Evolutionary conservation across 2,888 invertebrate species (phyloP).

Genomic region (Tenodera sinensis): DNA sequence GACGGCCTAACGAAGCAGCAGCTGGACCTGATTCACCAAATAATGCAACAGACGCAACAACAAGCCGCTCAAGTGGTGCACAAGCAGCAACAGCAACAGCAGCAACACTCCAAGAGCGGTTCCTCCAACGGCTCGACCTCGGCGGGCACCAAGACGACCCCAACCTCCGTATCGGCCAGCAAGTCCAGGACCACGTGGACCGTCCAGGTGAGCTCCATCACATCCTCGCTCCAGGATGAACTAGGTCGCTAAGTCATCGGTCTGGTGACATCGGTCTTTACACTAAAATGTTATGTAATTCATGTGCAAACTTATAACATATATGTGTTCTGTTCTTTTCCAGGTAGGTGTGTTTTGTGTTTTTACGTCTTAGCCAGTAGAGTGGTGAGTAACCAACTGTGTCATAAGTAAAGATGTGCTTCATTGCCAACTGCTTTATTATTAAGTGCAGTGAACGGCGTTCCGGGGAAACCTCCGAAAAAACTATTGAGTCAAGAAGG

Average conservation of each 20-base stretch:
- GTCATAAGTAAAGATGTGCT: no score
- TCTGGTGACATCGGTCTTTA: no score
- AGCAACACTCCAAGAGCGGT: not conserved
- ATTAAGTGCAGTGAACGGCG: no score
- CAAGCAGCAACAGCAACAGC: conserved; percentile 40
- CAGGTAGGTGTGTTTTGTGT: not conserved
- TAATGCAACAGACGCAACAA: conserved; percentile 72
- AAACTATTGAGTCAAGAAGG: no score
- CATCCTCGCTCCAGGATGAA: not conserved
- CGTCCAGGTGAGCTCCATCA: conserved; percentile 39
- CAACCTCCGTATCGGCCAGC: conserved; percentile 28
- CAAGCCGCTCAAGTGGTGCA: conserved; percentile 49
- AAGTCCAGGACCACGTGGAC: conserved; percentile 40
- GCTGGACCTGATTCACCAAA: conserved; percentile 70
- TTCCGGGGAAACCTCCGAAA: no score
- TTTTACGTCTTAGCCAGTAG: not conserved
- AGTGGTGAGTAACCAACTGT: not conserved
- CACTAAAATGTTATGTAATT: not conserved
- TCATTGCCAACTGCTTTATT: no score
- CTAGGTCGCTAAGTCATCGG: no score
- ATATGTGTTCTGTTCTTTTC: not conserved
- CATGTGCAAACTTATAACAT: not conserved
- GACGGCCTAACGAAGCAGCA: conserved; percentile 70
- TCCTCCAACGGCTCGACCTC: conserved; percentile 38
- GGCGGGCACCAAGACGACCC: conserved; percentile 18